Conservation (phyloP, 2,797 vertebrate species). For the Trachurus trachurus region DNA sequence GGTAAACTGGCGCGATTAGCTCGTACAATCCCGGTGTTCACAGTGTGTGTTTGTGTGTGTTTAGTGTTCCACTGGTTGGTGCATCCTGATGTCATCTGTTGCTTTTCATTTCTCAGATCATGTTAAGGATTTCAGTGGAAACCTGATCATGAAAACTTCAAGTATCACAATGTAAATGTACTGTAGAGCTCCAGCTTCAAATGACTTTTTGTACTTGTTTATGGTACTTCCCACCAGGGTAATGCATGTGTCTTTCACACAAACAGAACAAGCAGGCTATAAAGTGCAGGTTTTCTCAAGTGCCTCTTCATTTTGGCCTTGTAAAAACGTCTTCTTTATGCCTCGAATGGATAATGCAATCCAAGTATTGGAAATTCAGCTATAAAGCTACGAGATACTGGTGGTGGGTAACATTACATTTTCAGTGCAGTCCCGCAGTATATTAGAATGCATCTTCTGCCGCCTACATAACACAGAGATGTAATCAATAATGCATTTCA, state of each 20-base stretch:
- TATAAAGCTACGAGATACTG: constrained; percentile 2
- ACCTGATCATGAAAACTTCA: background rate
- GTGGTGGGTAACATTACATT: constrained; percentile 12
- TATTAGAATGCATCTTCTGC: constrained; percentile 1
- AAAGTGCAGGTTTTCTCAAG: background rate
- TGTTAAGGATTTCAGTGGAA: too few relatives aligned
- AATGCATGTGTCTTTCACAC: background rate
- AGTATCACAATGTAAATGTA: background rate
- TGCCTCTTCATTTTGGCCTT: background rate
- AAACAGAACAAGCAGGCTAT: background rate
- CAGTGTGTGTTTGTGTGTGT: constrained; percentile 19
- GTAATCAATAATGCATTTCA: constrained; percentile 37
- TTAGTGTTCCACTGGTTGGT: background rate
- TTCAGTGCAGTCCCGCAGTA: constrained; percentile 2
- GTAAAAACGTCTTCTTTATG: background rate
- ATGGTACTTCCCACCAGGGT: background rate
- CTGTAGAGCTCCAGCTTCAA: background rate
- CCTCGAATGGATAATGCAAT: constrained; percentile 1
- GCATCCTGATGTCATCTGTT: too few relatives aligned
- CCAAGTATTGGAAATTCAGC: constrained; percentile 10
- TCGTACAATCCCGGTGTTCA: background rate
- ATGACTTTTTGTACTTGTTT: background rate
- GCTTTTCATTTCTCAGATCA: too few relatives aligned
- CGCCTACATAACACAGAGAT: constrained; percentile 3
- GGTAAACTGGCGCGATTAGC: constrained; percentile 45